Conservation (phyloP, 2,888 invertebrate genomes). For the Agrochola lychnidis region DNA sequence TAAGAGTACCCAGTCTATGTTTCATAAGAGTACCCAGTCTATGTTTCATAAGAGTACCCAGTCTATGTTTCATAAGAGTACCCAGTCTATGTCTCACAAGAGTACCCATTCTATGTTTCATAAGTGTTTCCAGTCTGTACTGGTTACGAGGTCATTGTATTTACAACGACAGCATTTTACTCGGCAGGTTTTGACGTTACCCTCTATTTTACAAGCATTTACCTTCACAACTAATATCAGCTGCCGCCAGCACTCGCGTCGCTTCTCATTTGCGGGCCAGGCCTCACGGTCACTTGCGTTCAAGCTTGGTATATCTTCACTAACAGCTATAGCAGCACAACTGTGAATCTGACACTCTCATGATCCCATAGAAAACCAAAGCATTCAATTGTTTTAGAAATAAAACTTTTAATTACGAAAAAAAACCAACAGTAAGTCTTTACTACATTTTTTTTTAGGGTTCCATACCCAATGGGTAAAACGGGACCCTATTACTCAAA, state of each 20-base stretch:
- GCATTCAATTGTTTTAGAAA: background rate
- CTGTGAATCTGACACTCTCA: background rate
- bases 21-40: background rate
- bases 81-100: background rate
- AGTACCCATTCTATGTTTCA: background rate
- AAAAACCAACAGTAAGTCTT: too few species aligned
- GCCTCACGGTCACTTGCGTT: background rate
- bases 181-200: background rate
- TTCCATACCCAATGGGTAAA: too few species aligned
- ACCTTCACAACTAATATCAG: constrained; percentile 3
- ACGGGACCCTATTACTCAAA: too few species aligned
- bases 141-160: background rate
- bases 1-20: background rate
- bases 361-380: background rate
- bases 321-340: constrained; percentile 6
- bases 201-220: constrained; percentile 1
- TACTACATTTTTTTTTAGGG: background rate
- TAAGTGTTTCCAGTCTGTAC: background rate
- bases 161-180: background rate
- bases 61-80: too few species aligned
- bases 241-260: background rate
- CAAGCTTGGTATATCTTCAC: background rate
- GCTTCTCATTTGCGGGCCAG: background rate
- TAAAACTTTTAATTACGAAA: background rate
- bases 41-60: background rate